Conservation (phyloP, 1,140 invertebrate genomes). For the Euwallacea fornicatus region DNA sequence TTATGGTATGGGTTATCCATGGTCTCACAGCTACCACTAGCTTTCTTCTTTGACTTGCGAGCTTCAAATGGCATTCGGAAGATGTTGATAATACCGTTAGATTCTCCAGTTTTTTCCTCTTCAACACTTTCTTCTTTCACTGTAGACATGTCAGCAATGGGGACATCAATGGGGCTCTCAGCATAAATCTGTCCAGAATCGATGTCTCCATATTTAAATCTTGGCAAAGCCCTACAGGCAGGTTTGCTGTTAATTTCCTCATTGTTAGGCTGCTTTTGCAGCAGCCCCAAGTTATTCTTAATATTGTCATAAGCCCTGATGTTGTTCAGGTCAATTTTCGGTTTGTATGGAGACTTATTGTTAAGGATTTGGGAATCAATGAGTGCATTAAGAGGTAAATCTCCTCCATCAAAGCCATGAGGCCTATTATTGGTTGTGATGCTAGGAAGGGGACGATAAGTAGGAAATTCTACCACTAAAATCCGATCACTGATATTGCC, state of each 20-base stretch:
- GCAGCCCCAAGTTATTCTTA: slow-evolving; percentile 17
- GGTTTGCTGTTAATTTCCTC: slow-evolving; percentile 22
- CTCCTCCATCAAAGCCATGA: slow-evolving; percentile 44
- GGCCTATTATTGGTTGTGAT: slow-evolving; percentile 47
- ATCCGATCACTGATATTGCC: slow-evolving; percentile 80
- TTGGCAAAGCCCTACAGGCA: slow-evolving; percentile 41
- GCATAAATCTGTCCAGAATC: slow-evolving; percentile 38
- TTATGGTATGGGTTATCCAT: slow-evolving; percentile 51
- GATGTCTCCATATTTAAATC: slow-evolving; percentile 36
- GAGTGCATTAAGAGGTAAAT: slow-evolving; percentile 42
- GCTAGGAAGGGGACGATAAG: slow-evolving; percentile 43
- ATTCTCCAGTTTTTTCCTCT: slow-evolving; percentile 56
- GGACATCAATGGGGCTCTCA: slow-evolving; percentile 51
- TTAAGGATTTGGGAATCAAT: slow-evolving; percentile 13
- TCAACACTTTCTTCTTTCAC: background rate
- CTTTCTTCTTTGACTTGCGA: slow-evolving; percentile 45
- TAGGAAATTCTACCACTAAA: slow-evolving; percentile 76
- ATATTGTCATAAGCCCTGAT: slow-evolving; percentile 45
- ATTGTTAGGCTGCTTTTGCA: slow-evolving; percentile 29
- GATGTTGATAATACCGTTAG: slow-evolving; percentile 43
- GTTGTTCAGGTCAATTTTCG: slow-evolving; percentile 41
- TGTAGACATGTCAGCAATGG: slow-evolving; percentile 57
- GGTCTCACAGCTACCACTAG: slow-evolving; percentile 47
- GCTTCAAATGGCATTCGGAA: slow-evolving; percentile 48
- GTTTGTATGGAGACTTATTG: slow-evolving; percentile 23